Evolutionary conservation across 2,797 vertebrate species (phyloP).

Genomic region (Danionella dracula): DNA sequence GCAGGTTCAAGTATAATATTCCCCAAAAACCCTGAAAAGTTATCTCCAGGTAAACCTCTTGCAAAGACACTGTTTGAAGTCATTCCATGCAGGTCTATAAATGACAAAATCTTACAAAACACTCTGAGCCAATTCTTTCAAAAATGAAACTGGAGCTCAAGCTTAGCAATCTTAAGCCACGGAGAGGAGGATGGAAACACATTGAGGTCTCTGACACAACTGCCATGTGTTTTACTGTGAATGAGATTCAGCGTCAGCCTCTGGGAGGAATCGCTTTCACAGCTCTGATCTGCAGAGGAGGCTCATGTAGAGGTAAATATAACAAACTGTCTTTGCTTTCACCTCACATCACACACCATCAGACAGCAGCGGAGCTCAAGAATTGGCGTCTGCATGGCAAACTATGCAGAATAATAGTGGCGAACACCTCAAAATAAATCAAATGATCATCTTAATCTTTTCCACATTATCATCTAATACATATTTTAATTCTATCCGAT

Average conservation of each 20-base stretch:
- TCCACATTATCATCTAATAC: no score
- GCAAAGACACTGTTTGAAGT: neutral
- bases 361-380: conserved; percentile 1
- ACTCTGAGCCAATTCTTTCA: neutral
- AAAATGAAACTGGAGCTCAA: neutral
- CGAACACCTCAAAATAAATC: no score
- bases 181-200: neutral
- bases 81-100: conserved; percentile 7
- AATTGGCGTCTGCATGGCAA: neutral
- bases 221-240: conserved; percentile 7
- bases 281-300: neutral
- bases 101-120: neutral
- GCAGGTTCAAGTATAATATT: no score
- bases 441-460: no score
- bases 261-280: neutral
- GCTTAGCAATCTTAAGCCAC: neutral
- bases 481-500: no score
- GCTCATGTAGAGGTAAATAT: conserved; percentile 6
- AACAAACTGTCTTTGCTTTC: conserved; percentile 29
- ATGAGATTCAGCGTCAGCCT: conserved; percentile 7
- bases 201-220: neutral
- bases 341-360: neutral
- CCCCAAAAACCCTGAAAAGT: no score
- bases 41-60: no score
- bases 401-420: neutral